Base-by-base conservation (phyloP, 2,888 invertebrate genomes). In the Drosophila falleni region DNA sequence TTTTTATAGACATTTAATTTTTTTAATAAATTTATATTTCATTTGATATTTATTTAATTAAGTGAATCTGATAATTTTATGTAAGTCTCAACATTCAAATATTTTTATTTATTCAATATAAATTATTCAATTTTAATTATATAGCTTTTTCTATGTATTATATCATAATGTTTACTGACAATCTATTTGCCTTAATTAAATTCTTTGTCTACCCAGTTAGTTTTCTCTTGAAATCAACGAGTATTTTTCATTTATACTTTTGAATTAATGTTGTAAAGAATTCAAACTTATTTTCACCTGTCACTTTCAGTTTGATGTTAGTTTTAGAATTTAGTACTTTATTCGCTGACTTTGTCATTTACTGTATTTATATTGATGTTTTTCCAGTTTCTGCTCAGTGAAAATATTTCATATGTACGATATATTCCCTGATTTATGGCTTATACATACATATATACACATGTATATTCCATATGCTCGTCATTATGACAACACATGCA, bases 401-500 rank as follows among this genome's bases (percentile, higher is more conserved):
- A 37, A 33, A 58, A 23, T 50, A 63, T 78, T 54, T 71, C 59
- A 35, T 44, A 10, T 42, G 39, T 44, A 6, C 33, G n/a, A 44
- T 68, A 55, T 55, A 39, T 26, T 23, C 11, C 39, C 44, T 55
- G 74, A 78, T 78, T 74, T 74, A 78, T 63, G 15, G 41, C 59
- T 44, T 47, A 9, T 55, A n/a, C 54, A 33, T 11, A 44, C 51
- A 47, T 16, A 37, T 51, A 51, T 23, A 29, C 29, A 10, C 15
- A 39, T 55, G 55, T 39, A 59, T 19, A 9, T 26, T 2, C 59
- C 80, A 76, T 65, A 61, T 76, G 80, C 35, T 59, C 53, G 31
- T 60, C 75, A 51, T 64, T 58, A 51, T 55, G 61, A 61, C 77
- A 78, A 50, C 74, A 73, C 74, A 74, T 65, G 73, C 56, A 64